Percentiles rank a stretch among this genome's conserved stretches.
Evolutionary conservation across 2,113 vertebrate species (phyloP).

Genomic region (Nymphicus hollandicus): DNA sequence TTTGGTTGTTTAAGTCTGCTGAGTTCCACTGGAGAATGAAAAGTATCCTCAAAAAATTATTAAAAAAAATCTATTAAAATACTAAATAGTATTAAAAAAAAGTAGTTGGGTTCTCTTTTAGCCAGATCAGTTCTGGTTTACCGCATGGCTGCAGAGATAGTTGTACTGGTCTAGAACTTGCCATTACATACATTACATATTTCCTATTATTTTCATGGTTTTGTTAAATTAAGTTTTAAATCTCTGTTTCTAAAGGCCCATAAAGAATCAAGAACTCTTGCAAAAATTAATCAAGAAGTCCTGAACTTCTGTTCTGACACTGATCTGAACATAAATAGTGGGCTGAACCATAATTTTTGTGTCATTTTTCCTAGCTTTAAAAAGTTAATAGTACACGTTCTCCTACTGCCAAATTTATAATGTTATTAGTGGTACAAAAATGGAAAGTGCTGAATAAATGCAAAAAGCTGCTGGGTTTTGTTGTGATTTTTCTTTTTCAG

Average conservation of each 20-base stretch:
- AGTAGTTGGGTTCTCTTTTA: not conserved
- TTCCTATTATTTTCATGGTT: not conserved
- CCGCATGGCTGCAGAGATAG: not conserved
- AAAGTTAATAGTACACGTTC: not conserved
- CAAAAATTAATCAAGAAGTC: not conserved
- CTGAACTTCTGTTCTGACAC: not conserved
- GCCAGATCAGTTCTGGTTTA: not conserved
- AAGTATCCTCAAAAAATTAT: not conserved
- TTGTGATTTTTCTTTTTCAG: not conserved
- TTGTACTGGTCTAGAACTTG: not conserved
- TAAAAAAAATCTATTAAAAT: not conserved
- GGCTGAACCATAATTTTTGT: not conserved
- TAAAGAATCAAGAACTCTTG: not conserved
- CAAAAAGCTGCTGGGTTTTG: not conserved
- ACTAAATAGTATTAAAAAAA: not conserved
- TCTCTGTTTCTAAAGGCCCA: not conserved
- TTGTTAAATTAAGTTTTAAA: not conserved
- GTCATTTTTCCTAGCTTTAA: not conserved
- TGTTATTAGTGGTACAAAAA: not conserved
- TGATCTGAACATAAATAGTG: not conserved
- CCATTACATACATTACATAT: not conserved
- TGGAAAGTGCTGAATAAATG: not conserved
- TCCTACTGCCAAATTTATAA: not conserved
- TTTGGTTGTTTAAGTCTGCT: not conserved
- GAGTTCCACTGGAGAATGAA: not conserved